Percentiles rank a stretch among this genome's conserved stretches.
These are phyloP conservation scores for Terebella lapidaria DNA, from an alignment of 2,888 invertebrate species.

Conservation along the genomic window DNA sequence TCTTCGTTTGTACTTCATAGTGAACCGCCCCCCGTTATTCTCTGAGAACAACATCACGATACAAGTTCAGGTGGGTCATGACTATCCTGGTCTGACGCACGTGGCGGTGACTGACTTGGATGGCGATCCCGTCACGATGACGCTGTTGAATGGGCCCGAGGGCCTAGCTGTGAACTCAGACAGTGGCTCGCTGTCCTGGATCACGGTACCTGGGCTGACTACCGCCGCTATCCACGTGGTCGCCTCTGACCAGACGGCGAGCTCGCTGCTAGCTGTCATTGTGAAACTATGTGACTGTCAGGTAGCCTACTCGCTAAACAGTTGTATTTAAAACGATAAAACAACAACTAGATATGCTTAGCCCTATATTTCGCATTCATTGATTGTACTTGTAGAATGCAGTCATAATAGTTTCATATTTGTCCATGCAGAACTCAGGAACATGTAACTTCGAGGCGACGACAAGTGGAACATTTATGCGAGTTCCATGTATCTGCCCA, in stretches of 20 bases:
- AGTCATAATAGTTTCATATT: neutral
- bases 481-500: neutral
- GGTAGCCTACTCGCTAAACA: neutral
- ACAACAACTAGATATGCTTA: neutral
- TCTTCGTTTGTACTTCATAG: too few species aligned
- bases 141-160: too few species aligned
- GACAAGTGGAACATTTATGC: neutral
- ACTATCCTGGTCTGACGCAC: too few species aligned
- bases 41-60: too few species aligned
- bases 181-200: neutral
- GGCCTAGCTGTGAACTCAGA: neutral
- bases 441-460: neutral
- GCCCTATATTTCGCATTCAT: neutral
- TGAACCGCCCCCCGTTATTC: too few species aligned
- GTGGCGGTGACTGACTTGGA: too few species aligned
- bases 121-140: too few species aligned
- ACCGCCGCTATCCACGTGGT: neutral
- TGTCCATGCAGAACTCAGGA: neutral
- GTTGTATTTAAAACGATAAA: neutral
- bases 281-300: neutral
- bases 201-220: neutral
- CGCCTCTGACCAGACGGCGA: neutral
- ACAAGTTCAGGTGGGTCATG: too few species aligned
- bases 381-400: too few species aligned
- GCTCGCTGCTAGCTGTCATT: neutral